Evolutionary conservation across 2,113 vertebrate species (phyloP), one percentile per base, ranked within the genome.

Genomic region (Scomber japonicus): DNA sequence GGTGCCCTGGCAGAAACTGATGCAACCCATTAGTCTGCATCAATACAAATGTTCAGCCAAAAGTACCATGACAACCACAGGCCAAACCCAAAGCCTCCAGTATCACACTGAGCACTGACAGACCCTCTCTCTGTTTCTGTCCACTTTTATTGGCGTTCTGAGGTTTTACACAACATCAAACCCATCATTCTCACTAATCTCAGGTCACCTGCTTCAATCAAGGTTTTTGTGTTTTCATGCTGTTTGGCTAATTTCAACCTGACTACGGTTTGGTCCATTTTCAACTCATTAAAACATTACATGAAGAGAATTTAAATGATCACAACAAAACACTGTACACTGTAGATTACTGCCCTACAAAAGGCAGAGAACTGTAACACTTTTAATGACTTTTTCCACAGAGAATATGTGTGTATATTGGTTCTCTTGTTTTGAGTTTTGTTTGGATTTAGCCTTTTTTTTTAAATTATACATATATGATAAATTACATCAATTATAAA

Each of bases 61-160:
- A 88, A 68, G 35, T 63, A 55, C 91, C 88, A 91, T 93, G 89
- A 90, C 93, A 92, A 93, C 92, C 56, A 46, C 62, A 83, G 64
- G 46, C 46, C 45, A 30, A 64, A 60, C 84, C 21, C 55, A 67
- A 92, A 92, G 74, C 81, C 90, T 89, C 71, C 72, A 63, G 76
- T 2, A 16, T 81, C 88, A 81, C 90, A 64, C 84, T 74, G 81
- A 67, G 77, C n/a, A 78, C 80, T 16, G 57, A 67, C 72, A 49
- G 75, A 67, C 53, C 17, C 75, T 9, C 66, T 78, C 51, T 57
- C 62, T 30, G 48, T 71, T 65, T 80, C 73, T 63, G 79, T 40
- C 63, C 0, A 11, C 67, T 80, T 84, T 84, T 71, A 81, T 72
- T 46, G 2, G 27, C 35, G 44, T 54, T 85, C 63, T 59, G 44